Evolutionary conservation across 2,888 invertebrate species (phyloP).

Genomic region (Orthonevra nobilis): DNA sequence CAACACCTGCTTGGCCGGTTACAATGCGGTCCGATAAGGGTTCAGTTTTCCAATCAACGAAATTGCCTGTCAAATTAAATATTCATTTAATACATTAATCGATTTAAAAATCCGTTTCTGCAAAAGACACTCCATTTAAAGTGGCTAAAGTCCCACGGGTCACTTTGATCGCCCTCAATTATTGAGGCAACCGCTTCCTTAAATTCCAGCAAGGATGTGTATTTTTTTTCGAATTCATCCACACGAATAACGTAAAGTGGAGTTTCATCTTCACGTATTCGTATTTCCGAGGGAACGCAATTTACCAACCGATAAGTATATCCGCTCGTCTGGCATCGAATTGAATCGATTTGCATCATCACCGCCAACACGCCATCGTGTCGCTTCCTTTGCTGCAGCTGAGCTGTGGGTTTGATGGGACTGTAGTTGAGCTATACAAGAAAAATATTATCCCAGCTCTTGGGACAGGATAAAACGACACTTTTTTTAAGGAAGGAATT

Average conservation of each 20-base stretch:
- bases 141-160: constrained; percentile 30
- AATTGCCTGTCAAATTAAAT: neutral
- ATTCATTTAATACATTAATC: constrained; percentile 10
- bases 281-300: constrained; percentile 24
- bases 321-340: constrained; percentile 53
- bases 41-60: too few relatives aligned
- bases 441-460: constrained; percentile 31
- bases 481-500: constrained; percentile 1
- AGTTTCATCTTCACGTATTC: constrained; percentile 3
- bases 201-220: neutral
- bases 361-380: constrained; percentile 6
- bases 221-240: neutral
- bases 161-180: constrained; percentile 27
- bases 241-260: neutral
- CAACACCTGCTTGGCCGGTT: too few relatives aligned
- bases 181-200: constrained; percentile 3
- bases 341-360: constrained; percentile 53
- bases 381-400: neutral
- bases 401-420: constrained; percentile 14
- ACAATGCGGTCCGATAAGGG: too few relatives aligned
- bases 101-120: constrained; percentile 15
- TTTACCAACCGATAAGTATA: constrained; percentile 52
- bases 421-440: neutral
- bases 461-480: constrained; percentile 20
- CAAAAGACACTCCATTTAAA: constrained; percentile 26